Conservation (phyloP, 2,113 vertebrate species). For the Brienomyrus brachyistius region DNA sequence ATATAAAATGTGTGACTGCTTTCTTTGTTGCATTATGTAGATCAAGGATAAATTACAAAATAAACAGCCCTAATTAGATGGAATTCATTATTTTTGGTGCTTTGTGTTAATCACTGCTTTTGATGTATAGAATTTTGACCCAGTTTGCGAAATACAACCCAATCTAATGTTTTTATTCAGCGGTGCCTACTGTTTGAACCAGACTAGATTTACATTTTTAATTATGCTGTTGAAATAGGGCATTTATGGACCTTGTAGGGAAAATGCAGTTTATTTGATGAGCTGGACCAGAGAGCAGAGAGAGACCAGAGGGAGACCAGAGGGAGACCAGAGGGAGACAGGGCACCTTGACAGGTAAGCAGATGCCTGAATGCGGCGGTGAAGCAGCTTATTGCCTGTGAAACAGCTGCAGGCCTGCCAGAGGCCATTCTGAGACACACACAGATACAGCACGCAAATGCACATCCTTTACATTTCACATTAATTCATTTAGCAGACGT, state of each 20-base stretch:
- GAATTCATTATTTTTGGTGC: not conserved
- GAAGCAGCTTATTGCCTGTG: constrained; percentile 27
- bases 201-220: not conserved
- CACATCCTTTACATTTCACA: not conserved
- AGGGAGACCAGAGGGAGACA: no score
- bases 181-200: not conserved
- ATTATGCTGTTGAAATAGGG: not conserved
- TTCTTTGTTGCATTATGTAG: not conserved
- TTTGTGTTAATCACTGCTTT: not conserved
- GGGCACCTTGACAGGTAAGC: constrained; percentile 5
- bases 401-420: constrained; percentile 25
- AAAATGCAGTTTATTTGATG: not conserved
- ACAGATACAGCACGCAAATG: not conserved
- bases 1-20: not conserved
- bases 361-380: constrained; percentile 20
- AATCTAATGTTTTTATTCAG: not conserved
- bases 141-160: not conserved
- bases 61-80: not conserved
- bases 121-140: not conserved
- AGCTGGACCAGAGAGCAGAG: not conserved
- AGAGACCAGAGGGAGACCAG: no score
- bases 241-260: not conserved
- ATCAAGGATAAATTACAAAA: not conserved
- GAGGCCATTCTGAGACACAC: not conserved
- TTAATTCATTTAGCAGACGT: not conserved